Conservation (phyloP, 2,797 vertebrate genomes). For the Periparus ater region DNA sequence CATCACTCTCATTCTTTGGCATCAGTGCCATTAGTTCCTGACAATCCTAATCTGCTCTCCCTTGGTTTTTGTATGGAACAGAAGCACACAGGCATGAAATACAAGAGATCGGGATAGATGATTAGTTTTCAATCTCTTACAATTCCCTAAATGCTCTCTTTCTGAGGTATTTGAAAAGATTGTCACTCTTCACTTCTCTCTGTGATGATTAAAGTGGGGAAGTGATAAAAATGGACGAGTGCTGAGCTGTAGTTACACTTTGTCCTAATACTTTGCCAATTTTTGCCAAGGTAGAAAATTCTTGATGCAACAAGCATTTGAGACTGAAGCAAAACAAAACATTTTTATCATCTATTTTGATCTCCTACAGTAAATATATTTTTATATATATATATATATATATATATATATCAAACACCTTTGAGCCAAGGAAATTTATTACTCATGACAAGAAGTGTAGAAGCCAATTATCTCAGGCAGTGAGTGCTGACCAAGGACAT, state of each 20-base stretch:
- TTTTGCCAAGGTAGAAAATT: background rate
- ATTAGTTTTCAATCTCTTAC: background rate
- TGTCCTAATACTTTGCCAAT: background rate
- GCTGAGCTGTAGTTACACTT: background rate
- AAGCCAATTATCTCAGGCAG: background rate
- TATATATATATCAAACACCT: background rate
- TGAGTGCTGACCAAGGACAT: background rate
- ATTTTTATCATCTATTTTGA: background rate
- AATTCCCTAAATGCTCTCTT: background rate
- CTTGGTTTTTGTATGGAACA: background rate
- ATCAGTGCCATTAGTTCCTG: background rate
- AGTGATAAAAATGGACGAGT: background rate
- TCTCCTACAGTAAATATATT: background rate
- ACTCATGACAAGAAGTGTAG: background rate
- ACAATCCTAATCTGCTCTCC: background rate
- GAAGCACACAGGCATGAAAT: background rate
- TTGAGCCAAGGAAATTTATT: background rate
- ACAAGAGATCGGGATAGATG: background rate
- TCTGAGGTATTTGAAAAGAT: slow-evolving; percentile 42
- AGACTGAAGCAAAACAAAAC: background rate
- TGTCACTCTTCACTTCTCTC: background rate
- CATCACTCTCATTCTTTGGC: background rate
- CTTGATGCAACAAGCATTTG: background rate
- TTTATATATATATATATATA: no score
- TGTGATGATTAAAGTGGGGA: background rate